Evolutionary conservation across 2,888 invertebrate species (phyloP), one percentile per base, ranked within the genome.

Genomic region (Ophion costatus): DNA sequence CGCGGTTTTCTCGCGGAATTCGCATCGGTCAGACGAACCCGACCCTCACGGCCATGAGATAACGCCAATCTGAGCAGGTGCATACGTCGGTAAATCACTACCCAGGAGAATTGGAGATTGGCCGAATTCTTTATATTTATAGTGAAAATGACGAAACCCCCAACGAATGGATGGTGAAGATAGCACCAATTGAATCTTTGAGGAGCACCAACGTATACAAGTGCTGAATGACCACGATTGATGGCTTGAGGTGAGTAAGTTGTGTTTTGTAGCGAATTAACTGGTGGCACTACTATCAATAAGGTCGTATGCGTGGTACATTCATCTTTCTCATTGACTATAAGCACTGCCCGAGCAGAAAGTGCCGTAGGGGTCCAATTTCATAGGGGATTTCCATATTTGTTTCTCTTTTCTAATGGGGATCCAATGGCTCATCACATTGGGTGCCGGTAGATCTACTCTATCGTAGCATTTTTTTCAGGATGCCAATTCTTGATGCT

Each of bases 1-100:
- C 92, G 93, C 90, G 93, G 93, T 91, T 71, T 29, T 69, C 80
- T 83, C 77, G 75, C 51, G 45, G 71, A 77, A 83, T 79, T 81
- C 74, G 45, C 57, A 33, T 76, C 42, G 24, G 66, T 42, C 71
- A 57, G 59, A n/a, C 33, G 57, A 64, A 45, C 56, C 33, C 20
- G 57, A 45, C 11, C 14, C 22, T 80, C 38, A 57, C 70, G n/a
- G 14, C 20, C 4, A 20, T 42, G 29, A 74, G 64, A 59, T 70
- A 59, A 59, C 22, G 59, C 22, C 59, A 59, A 59, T 51, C 14
- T 17, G 51, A 3, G 11, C 51, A 51, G 51, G 51, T 51, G 51
- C 51, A 51, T 38, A 38, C 38, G 38, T 38, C 38, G 14, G 51
- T 51, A 14, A 17, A 51, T 51, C 17, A 14, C 1, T 17, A 17